These are phyloP conservation scores for Rotaria magnacalcarata DNA, from an alignment of 2,888 invertebrate species.

Conservation along the genomic window DNA sequence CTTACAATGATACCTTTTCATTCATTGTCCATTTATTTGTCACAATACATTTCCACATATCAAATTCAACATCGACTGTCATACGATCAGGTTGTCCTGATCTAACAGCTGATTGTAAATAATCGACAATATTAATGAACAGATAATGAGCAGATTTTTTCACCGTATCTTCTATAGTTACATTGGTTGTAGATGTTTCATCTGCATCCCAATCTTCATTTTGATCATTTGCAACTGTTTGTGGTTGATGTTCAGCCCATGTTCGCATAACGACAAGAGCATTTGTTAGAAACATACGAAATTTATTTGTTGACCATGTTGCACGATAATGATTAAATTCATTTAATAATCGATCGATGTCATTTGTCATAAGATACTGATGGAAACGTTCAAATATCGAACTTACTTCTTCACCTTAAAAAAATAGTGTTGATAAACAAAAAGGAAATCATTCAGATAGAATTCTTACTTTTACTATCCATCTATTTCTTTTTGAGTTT, in stretches of 20 bases:
- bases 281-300: conserved; percentile 10
- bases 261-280: background rate
- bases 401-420: background rate
- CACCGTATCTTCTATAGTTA: background rate
- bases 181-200: background rate
- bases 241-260: background rate
- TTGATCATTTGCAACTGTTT: background rate
- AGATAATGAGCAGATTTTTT: background rate
- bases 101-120: background rate
- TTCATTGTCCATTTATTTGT: conserved; percentile 20
- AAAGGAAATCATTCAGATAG: background rate
- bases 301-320: conserved; percentile 12
- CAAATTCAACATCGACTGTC: background rate
- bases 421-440: background rate
- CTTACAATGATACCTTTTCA: background rate
- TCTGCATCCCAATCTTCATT: background rate
- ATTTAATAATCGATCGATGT: background rate
- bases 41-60: conserved; percentile 15
- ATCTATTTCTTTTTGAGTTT: background rate
- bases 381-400: conserved; percentile 3
- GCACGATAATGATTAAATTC: background rate
- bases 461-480: conserved; percentile 4
- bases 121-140: background rate
- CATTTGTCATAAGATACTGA: background rate
- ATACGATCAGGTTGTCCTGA: background rate